Conservation (phyloP, 2,797 vertebrate species). For the Salarias fasciatus region DNA sequence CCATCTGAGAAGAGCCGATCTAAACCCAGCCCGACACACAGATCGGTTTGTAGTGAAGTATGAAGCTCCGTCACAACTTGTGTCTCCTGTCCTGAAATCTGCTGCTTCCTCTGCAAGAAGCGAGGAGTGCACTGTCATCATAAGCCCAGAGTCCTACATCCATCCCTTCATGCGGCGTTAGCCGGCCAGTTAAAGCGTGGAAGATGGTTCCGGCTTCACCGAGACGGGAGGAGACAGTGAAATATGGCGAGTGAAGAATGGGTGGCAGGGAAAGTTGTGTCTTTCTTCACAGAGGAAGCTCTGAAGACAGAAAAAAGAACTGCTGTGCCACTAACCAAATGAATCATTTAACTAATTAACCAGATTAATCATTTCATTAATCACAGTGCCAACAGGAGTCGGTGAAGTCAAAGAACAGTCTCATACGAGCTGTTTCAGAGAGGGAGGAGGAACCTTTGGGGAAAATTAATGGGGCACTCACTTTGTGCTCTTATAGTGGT, state of each 20-base stretch:
- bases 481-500: conserved; percentile 28
- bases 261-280: neutral
- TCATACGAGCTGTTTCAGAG: conserved; percentile 35
- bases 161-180: neutral
- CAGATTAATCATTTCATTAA: conserved; percentile 42
- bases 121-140: no score
- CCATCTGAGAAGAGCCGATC: no score
- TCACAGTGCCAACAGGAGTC: conserved; percentile 26
- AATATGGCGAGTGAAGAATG: neutral
- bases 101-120: no score
- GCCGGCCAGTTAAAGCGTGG: neutral
- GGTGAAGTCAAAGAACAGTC: conserved; percentile 36
- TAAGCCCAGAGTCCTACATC: no score
- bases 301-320: conserved; percentile 13
- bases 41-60: no score
- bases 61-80: no score
- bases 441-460: conserved; percentile 15
- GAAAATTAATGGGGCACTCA: conserved; percentile 35
- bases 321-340: conserved; percentile 18
- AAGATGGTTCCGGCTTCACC: neutral
- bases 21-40: no score
- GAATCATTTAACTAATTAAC: conserved; percentile 45
- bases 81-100: no score
- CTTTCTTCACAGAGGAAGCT: conserved; percentile 1
- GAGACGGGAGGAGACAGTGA: neutral